Conservation (phyloP, 2,797 vertebrate species). For the Pseudochromis fuscus region DNA sequence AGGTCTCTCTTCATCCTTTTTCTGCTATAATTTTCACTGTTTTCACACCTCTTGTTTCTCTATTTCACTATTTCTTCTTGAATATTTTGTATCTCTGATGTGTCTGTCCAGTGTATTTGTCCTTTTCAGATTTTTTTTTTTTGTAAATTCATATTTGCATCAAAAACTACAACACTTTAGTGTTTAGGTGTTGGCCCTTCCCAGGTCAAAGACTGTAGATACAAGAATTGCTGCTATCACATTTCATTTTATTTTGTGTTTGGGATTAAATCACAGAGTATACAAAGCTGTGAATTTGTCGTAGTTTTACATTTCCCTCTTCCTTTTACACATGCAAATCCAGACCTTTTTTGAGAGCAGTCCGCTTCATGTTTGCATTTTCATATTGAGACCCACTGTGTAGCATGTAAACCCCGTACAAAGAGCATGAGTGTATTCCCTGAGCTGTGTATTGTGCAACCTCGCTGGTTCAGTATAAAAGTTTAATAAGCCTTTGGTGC, state of each 20-base stretch:
- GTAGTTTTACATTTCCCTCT: conserved; percentile 9
- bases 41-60: neutral
- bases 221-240: neutral
- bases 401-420: conserved; percentile 56
- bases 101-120: too few species aligned
- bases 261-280: neutral
- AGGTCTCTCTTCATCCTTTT: too few species aligned
- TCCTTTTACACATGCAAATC: conserved; percentile 39
- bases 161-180: too few species aligned
- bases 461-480: conserved; percentile 71
- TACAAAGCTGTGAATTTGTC: conserved; percentile 17
- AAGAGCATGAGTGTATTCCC: conserved; percentile 56
- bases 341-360: conserved; percentile 51
- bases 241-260: neutral
- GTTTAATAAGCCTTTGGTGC: conserved; percentile 77
- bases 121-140: too few species aligned
- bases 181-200: neutral
- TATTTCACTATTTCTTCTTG: neutral
- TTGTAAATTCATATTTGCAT: too few species aligned
- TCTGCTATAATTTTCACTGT: neutral
- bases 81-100: too few species aligned
- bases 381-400: conserved; percentile 48
- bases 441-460: conserved; percentile 51
- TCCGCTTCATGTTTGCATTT: conserved; percentile 57
- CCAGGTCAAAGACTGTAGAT: neutral